These are phyloP conservation scores for Daboia siamensis DNA, from an alignment of 2,113 vertebrate species.

Conservation along the genomic window DNA sequence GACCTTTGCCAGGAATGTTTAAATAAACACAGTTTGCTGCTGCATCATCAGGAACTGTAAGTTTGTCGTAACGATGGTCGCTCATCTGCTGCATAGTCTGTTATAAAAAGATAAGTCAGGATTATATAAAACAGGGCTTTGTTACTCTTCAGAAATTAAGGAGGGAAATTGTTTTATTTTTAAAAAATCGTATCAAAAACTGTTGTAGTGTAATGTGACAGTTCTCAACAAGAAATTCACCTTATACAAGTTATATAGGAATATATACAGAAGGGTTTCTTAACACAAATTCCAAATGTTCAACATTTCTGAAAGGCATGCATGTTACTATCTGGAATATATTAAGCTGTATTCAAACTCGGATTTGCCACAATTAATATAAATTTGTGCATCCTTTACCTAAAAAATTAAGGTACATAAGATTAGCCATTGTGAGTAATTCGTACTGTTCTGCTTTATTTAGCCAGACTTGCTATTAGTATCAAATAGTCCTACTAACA, in stretches of 20 bases:
- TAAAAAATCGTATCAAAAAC: neutral
- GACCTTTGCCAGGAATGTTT: constrained; percentile 88
- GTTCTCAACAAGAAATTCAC: constrained; percentile 1
- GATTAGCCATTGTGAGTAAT: neutral
- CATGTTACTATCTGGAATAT: neutral
- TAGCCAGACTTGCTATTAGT: neutral
- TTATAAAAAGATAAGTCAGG: constrained; percentile 32
- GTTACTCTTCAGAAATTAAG: neutral
- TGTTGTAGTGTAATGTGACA: neutral
- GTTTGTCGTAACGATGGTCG: constrained; percentile 93
- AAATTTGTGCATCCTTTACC: neutral
- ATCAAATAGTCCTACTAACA: neutral
- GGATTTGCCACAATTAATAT: neutral
- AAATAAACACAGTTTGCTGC: constrained; percentile 95
- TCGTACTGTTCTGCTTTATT: neutral
- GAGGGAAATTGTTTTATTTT: neutral
- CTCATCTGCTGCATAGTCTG: constrained; percentile 98
- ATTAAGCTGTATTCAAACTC: neutral
- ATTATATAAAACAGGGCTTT: neutral
- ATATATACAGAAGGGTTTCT: neutral
- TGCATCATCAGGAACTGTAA: constrained; percentile 87
- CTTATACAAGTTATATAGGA: neutral
- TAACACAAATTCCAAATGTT: neutral
- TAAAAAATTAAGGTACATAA: neutral
- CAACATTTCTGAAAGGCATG: neutral